Evolutionary conservation across 2,888 invertebrate species (phyloP), one percentile per base, ranked within the genome.

Genomic region (Lucinisca nassula): DNA sequence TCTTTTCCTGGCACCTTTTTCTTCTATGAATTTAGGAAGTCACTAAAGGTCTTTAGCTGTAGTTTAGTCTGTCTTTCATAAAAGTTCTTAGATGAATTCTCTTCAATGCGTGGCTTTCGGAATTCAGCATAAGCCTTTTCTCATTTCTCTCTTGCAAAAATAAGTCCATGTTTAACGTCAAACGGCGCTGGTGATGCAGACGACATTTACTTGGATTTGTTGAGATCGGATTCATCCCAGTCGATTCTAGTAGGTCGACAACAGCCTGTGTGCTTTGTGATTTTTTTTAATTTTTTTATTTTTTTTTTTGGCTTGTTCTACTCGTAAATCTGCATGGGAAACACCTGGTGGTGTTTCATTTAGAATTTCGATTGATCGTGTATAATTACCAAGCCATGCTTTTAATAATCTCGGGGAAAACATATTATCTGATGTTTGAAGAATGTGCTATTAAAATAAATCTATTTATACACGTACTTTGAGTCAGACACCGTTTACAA

Each of bases 31-130:
- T 84, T 80, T 17, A 21, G 37, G 14, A 87, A 35, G 70, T 86
- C 40, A 38, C 61, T 83, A 79, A 91, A 70, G 12, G 70, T 70
- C 51, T 92, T 88, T 74, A 92, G 76, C 32, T 87, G 85, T 3
- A 82, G 77, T 51, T 67, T 90, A 51, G 83, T 73, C 58, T 91
- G 49, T n/a, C 79, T 67, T 45, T 90, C 90, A 86, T 92, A n/a
- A n/a, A n/a, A n/a, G n/a, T n/a, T n/a, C n/a, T n/a, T n/a, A n/a
- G n/a, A n/a, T n/a, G n/a, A n/a, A 24, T 67, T 79, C 24, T 76
- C 40, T 38, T 83, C 55, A 55, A 55, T 8, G 55, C 55, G 55
- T 55, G 55, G 21, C 55, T 55, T 55, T 55, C 24, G 55, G 55
- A 55, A 55, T 55, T 55, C 55, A 12, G 8, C 55, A 55, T 55